Percentiles rank a stretch among this genome's conserved stretches.
phyloP scores from a whole-genome alignment of 2,113 vertebrate genomes.

The Mormoops blainvillei region DNA sequence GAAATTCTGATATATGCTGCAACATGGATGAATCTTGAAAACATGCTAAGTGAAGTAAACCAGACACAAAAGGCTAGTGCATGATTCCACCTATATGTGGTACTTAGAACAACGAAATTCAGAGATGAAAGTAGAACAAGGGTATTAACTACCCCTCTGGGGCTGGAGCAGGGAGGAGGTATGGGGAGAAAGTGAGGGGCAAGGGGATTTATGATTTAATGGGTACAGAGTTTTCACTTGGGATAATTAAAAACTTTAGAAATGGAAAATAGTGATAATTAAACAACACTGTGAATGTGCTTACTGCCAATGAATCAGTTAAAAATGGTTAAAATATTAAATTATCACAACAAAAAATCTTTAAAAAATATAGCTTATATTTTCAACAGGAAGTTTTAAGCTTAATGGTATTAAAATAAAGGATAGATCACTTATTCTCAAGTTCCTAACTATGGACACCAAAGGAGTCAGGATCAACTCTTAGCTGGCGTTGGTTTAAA shows the following conservation, averaged over 20 bases:
- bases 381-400: conserved; percentile 21
- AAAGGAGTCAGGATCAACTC: neutral
- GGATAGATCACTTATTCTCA: neutral
- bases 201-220: neutral
- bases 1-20: neutral
- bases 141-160: too few relatives aligned
- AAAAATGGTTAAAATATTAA: neutral
- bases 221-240: neutral
- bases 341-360: neutral
- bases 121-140: neutral
- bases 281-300: neutral
- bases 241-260: neutral
- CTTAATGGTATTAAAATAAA: conserved; percentile 25
- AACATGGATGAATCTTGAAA: neutral
- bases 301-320: neutral
- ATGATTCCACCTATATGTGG: neutral
- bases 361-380: neutral
- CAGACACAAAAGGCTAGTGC: neutral
- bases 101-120: neutral
- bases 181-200: neutral
- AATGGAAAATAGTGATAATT: neutral
- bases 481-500: conserved; percentile 1
- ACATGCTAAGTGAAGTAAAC: neutral
- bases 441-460: neutral
- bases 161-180: neutral